Evolutionary conservation across 2,113 vertebrate species (phyloP).

Genomic region (Vidua chalybeata): DNA sequence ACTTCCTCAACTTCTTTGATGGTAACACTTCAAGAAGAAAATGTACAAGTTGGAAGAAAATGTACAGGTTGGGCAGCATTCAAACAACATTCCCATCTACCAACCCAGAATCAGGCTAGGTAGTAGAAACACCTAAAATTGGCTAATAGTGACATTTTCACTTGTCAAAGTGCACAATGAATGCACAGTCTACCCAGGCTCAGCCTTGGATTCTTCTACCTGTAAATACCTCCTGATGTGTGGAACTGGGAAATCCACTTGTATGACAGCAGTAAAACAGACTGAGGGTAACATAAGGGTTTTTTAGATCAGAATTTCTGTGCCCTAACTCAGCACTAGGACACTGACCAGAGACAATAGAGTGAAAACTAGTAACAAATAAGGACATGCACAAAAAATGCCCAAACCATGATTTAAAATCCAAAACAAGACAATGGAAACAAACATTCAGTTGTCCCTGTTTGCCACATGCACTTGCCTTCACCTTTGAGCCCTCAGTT

Average conservation of each 20-base stretch:
- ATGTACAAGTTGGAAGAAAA: not conserved
- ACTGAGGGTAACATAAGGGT: not conserved
- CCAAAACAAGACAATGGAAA: not conserved
- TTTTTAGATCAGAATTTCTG: not conserved
- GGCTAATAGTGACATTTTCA: not conserved
- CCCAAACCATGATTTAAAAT: not conserved
- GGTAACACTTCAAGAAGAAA: not conserved
- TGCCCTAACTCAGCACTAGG: not conserved
- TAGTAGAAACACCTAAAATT: not conserved
- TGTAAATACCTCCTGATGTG: rapidly evolving
- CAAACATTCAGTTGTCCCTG: not conserved
- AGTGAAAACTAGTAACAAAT: not conserved
- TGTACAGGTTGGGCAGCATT: not conserved
- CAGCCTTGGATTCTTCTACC: not conserved
- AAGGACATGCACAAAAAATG: not conserved
- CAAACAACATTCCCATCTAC: not conserved
- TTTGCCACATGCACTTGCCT: not conserved
- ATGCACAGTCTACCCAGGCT: no score
- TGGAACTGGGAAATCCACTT: not conserved
- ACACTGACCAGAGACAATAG: not conserved
- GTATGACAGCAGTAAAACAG: not conserved
- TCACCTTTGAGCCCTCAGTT: not conserved
- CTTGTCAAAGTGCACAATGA: not conserved
- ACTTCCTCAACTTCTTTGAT: not conserved
- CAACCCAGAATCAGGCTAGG: not conserved